These are phyloP conservation scores for Caranx ignobilis DNA, from an alignment of 2,113 vertebrate genomes.

Conservation along the genomic window DNA sequence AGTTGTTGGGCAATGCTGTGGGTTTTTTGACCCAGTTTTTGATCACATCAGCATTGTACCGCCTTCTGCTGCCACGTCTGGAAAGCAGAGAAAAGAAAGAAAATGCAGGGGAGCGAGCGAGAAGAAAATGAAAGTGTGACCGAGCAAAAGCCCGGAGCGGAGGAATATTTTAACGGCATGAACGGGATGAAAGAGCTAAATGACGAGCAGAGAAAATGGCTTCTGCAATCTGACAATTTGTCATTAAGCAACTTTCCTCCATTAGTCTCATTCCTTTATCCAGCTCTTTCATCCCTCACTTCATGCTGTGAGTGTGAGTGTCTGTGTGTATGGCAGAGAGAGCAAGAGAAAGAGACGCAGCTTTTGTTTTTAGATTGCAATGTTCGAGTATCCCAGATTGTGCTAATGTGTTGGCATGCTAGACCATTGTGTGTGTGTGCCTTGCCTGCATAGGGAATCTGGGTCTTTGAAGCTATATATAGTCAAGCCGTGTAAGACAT, in stretches of 20 bases:
- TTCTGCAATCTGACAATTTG: slow-evolving; percentile 68
- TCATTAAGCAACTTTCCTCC: slow-evolving; percentile 68
- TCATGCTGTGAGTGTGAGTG: slow-evolving; percentile 10
- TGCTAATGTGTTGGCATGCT: slow-evolving; percentile 62
- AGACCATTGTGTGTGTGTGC: slow-evolving; percentile 30
- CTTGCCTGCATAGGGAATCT: slow-evolving; percentile 77
- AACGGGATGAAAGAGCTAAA: slow-evolving; percentile 56
- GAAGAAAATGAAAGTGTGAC: slow-evolving; percentile 53
- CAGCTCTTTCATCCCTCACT: slow-evolving; percentile 43
- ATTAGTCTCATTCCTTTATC: slow-evolving; percentile 65
- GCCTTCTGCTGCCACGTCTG: slow-evolving; percentile 27
- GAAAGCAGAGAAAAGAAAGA: slow-evolving; percentile 18
- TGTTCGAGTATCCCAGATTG: slow-evolving; percentile 55
- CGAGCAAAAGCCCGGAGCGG: slow-evolving; percentile 45
- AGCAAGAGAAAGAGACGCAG: not conserved
- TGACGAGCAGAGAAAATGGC: slow-evolving; percentile 59
- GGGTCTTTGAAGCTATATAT: slow-evolving; percentile 84
- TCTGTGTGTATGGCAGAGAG: no score
- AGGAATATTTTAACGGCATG: slow-evolving; percentile 52
- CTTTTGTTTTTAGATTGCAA: slow-evolving; percentile 56
- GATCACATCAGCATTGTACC: slow-evolving; percentile 5
- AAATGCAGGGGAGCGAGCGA: not conserved
- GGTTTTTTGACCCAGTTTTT: slow-evolving; percentile 60
- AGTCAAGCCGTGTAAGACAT: slow-evolving; percentile 78
- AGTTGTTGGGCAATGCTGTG: not conserved